phyloP scores from a whole-genome alignment of 2,113 vertebrate genomes.

The Choloepus hoffmanni region DNA sequence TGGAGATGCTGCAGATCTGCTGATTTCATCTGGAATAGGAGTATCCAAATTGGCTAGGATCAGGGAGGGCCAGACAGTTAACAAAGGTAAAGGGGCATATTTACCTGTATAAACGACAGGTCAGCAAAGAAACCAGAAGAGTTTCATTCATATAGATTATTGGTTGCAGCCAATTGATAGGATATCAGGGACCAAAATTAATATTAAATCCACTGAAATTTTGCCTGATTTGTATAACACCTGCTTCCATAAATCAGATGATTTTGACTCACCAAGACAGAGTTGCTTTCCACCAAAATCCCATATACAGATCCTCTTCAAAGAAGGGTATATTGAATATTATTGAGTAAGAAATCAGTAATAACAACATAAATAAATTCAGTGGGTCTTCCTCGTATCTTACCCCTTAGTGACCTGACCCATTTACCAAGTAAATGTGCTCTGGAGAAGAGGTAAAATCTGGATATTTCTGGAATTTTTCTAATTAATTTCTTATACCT shows the following conservation, averaged over 20 bases:
- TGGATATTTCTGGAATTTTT: background rate
- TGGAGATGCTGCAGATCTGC: background rate
- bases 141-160: background rate
- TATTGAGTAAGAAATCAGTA: background rate
- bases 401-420: background rate
- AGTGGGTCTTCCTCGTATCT: background rate
- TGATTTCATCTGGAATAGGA: background rate
- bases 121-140: background rate
- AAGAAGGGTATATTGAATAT: background rate
- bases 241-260: background rate
- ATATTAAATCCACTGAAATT: background rate
- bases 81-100: background rate
- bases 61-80: background rate
- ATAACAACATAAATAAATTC: background rate
- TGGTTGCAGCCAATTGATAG: background rate
- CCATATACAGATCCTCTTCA: background rate
- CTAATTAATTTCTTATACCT: background rate
- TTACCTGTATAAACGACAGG: background rate
- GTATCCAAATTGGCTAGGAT: background rate
- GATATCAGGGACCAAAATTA: background rate
- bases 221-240: background rate
- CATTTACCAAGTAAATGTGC: background rate
- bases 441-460: background rate
- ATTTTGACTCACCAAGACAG: background rate
- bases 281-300: background rate